These are phyloP conservation scores for Equus przewalskii DNA, from an alignment of 2,113 vertebrate genomes.

Conservation along the genomic window DNA sequence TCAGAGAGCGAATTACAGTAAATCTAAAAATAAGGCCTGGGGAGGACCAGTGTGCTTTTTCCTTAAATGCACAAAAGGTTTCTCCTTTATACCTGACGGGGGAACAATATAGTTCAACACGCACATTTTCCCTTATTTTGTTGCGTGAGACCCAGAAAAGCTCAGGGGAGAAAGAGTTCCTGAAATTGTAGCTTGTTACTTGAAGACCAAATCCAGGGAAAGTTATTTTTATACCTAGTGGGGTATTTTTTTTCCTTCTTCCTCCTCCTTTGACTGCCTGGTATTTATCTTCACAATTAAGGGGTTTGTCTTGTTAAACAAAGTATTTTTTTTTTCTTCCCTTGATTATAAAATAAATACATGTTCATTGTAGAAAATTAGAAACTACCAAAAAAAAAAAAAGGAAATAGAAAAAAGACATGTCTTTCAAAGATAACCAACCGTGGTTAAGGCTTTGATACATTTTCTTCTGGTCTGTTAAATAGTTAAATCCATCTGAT, in stretches of 20 bases:
- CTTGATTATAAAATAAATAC: constrained; percentile 73
- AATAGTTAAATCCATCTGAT: not conserved
- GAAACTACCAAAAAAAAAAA: not conserved
- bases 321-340: constrained; percentile 49
- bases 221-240: constrained; percentile 81
- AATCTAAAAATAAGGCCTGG: constrained; percentile 73
- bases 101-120: constrained; percentile 55
- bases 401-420: not conserved
- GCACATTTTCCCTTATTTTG: constrained; percentile 68
- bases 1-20: constrained; percentile 43
- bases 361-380: constrained; percentile 70
- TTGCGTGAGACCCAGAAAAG: constrained; percentile 36
- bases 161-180: constrained; percentile 75
- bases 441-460: not conserved
- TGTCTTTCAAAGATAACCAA: constrained; percentile 28
- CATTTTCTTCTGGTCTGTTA: not conserved
- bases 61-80: constrained; percentile 60
- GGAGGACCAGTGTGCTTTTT: not conserved
- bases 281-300: constrained; percentile 69
- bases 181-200: constrained; percentile 71
- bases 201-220: constrained; percentile 71
- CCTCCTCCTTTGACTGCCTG: constrained; percentile 71
- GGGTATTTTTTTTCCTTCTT: not conserved
- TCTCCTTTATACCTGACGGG: constrained; percentile 53
- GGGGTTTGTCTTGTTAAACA: constrained; percentile 69